Percentiles rank a stretch among this genome's conserved stretches.
Evolutionary conservation across 1,140 invertebrate genomes (phyloP).

Genomic region (Pseudoatta argentina): DNA sequence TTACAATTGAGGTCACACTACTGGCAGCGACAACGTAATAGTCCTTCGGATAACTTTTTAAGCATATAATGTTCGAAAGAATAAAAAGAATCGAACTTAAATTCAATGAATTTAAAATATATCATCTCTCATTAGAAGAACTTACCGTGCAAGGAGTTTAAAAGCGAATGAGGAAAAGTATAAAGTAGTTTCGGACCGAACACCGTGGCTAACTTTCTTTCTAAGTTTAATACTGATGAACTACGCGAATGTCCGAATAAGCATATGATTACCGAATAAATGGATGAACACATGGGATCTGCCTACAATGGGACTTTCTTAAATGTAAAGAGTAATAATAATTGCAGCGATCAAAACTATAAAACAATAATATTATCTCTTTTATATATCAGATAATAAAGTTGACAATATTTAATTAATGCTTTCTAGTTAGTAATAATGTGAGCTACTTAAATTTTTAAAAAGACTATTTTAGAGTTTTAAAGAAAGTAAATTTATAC

Average conservation of each 20-base stretch:
- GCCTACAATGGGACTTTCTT: neutral
- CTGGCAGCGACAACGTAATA: neutral
- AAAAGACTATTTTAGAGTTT: neutral
- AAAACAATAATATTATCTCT: neutral
- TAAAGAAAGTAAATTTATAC: neutral
- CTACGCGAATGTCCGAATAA: conserved; percentile 13
- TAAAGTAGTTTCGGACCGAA: conserved; percentile 34
- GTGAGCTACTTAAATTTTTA: neutral
- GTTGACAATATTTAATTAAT: neutral
- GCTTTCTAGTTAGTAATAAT: neutral
- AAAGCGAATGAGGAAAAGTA: conserved; percentile 42
- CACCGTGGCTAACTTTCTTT: conserved; percentile 15
- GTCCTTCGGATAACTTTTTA: conserved; percentile 8
- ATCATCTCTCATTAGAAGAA: conserved; percentile 44
- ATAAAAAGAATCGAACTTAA: conserved; percentile 38
- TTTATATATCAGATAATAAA: neutral
- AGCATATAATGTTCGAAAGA: conserved; percentile 30
- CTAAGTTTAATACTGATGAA: conserved; percentile 47
- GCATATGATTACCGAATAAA: conserved; percentile 35
- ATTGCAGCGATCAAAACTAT: neutral
- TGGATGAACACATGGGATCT: conserved; percentile 11
- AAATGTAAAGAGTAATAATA: conserved; percentile 20
- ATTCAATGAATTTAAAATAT: conserved; percentile 50
- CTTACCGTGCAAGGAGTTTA: conserved; percentile 28
- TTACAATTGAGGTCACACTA: conserved; percentile 33